Evolutionary conservation across 1,140 invertebrate species (phyloP).

Genomic region (Polyergus mexicanus): DNA sequence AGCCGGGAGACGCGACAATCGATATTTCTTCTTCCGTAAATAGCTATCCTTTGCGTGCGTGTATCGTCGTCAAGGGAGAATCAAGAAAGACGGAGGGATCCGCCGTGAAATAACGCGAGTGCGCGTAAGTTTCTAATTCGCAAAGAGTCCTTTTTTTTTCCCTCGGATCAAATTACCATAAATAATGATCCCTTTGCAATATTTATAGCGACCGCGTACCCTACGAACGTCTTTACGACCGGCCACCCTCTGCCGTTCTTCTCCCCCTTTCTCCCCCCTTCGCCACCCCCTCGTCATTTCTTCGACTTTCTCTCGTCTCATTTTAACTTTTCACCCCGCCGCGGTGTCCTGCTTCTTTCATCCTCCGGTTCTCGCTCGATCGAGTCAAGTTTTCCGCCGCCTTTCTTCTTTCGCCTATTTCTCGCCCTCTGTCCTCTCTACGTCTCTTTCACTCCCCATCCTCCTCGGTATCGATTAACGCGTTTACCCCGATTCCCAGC

Average conservation of each 20-base stretch:
- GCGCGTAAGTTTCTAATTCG: constrained; percentile 62
- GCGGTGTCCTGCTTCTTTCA: constrained; percentile 52
- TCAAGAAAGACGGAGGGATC: constrained; percentile 51
- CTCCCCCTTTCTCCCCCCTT: constrained; percentile 14
- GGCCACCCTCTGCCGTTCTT: constrained; percentile 10
- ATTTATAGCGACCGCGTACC: constrained; percentile 46
- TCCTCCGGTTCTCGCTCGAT: constrained; percentile 30
- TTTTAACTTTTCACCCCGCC: constrained; percentile 19
- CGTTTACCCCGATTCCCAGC: constrained; percentile 69
- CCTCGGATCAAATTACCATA: constrained; percentile 59
- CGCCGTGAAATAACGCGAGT: constrained; percentile 54
- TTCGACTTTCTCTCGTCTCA: constrained; percentile 44
- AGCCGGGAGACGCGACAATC: constrained; percentile 40
- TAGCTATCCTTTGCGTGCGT: constrained; percentile 52
- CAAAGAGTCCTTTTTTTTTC: constrained; percentile 56
- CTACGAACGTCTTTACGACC: constrained; percentile 41
- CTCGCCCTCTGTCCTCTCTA: not conserved
- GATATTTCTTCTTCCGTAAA: constrained; percentile 51
- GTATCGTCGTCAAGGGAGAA: constrained; percentile 33
- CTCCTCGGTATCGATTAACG: constrained; percentile 68
- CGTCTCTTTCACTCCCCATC: constrained; percentile 28
- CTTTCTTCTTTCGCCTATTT: constrained; percentile 29
- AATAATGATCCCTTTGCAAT: constrained; percentile 64
- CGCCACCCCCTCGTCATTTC: constrained; percentile 29
- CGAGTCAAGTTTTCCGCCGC: constrained; percentile 42